phyloP scores from a whole-genome alignment of 2,888 invertebrate species.

The Drosophila fungiperda region DNA sequence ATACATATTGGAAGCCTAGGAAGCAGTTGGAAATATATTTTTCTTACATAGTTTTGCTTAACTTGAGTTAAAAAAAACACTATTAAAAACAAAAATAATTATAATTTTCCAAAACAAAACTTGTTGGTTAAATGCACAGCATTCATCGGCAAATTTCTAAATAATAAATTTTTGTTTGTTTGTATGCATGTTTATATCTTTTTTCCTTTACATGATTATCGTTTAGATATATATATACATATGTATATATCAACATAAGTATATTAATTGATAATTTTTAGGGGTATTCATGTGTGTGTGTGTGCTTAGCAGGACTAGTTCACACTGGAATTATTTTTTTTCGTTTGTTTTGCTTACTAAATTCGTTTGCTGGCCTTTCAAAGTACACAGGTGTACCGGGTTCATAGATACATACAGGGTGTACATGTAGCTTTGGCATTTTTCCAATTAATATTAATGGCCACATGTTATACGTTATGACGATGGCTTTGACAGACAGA shows the following conservation, averaged over 20 bases:
- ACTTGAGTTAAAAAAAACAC: background rate
- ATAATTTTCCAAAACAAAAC: background rate
- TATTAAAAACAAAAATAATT: background rate
- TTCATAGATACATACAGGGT: slow-evolving; percentile 8
- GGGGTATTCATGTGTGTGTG: background rate
- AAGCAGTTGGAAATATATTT: background rate
- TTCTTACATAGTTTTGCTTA: background rate
- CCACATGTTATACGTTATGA: slow-evolving; percentile 50
- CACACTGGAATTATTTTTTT: slow-evolving; percentile 14
- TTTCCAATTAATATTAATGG: slow-evolving; percentile 47
- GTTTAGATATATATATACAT: slow-evolving; percentile 1
- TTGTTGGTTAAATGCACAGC: background rate
- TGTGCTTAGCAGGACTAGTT: slow-evolving; percentile 19
- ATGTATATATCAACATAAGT: slow-evolving; percentile 16
- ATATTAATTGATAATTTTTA: background rate
- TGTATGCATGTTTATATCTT: background rate
- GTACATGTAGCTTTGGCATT: slow-evolving; percentile 56
- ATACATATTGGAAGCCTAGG: background rate
- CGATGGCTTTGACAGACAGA: slow-evolving; percentile 43
- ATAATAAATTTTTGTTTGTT: background rate
- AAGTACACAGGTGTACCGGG: background rate
- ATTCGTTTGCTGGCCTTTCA: slow-evolving; percentile 9
- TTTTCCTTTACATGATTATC: background rate
- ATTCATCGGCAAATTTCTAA: background rate
- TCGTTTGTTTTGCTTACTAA: slow-evolving; percentile 3